Evolutionary conservation across 1,140 invertebrate species (phyloP).

Genomic region (Gonioctena quinquepunctata): DNA sequence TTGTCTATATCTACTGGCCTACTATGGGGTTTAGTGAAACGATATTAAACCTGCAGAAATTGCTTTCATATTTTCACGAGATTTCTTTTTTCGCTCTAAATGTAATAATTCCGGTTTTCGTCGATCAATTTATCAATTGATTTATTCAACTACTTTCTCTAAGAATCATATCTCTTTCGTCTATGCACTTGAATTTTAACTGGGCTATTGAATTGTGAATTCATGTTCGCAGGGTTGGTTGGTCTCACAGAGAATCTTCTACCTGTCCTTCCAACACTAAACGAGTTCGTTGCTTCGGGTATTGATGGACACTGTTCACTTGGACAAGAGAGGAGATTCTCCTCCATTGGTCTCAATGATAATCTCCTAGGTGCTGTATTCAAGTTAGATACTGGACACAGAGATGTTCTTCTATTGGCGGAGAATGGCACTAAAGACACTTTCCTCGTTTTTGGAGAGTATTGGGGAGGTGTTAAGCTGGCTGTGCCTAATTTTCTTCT

Average conservation of each 20-base stretch:
- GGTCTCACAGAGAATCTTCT: slow-evolving; percentile 27
- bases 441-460: slow-evolving; percentile 27
- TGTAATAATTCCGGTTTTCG: no score
- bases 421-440: slow-evolving; percentile 4
- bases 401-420: slow-evolving; percentile 29
- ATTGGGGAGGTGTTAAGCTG: slow-evolving; percentile 50
- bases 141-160: no score
- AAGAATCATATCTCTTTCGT: slow-evolving; percentile 17
- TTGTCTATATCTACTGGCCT: no score
- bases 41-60: no score
- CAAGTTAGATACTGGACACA: slow-evolving; percentile 14
- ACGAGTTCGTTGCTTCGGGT: not conserved
- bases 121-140: no score
- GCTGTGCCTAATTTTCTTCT: slow-evolving; percentile 63
- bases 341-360: slow-evolving; percentile 57
- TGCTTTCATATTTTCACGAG: no score
- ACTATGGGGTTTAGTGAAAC: no score
- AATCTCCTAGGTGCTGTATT: slow-evolving; percentile 49
- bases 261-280: not conserved
- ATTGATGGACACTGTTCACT: not conserved
- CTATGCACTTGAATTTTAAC: slow-evolving; percentile 38
- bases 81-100: no score
- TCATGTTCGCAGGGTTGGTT: slow-evolving; percentile 13
- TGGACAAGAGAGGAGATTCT: slow-evolving; percentile 23
- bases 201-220: slow-evolving; percentile 21